A percentile compares a stretch with the other conserved stretches of the same genome.
phyloP scores from a whole-genome alignment of 2,888 invertebrate genomes.

The Tolmerus cingulatus region DNA sequence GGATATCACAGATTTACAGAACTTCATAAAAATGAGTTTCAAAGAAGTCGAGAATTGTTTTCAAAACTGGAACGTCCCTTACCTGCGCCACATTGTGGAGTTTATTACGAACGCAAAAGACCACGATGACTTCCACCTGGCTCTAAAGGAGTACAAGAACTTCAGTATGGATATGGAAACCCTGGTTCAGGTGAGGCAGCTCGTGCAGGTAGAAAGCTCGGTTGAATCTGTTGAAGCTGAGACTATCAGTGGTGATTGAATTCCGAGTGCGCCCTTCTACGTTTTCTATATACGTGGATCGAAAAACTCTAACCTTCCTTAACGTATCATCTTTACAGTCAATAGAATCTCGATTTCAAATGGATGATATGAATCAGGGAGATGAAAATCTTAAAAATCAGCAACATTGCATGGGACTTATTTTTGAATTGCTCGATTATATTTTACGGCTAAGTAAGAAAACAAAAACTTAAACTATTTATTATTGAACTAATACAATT shows the following conservation, averaged over 20 bases:
- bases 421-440: slow-evolving; percentile 53
- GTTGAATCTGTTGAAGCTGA: no score
- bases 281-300: background rate
- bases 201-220: background rate
- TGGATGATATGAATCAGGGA: background rate
- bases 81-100: slow-evolving; percentile 59
- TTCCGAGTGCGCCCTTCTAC: background rate
- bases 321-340: background rate
- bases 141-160: slow-evolving; percentile 56
- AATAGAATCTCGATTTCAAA: background rate
- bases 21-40: slow-evolving; percentile 58
- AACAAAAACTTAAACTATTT: slow-evolving; percentile 19
- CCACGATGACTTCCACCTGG: slow-evolving; percentile 52
- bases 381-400: slow-evolving; percentile 22
- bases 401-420: slow-evolving; percentile 17
- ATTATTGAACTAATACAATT: background rate
- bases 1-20: slow-evolving; percentile 56
- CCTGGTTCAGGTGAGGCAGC: slow-evolving; percentile 56
- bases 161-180: slow-evolving; percentile 58
- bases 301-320: background rate
- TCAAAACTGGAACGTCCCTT: slow-evolving; percentile 58
- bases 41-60: slow-evolving; percentile 57
- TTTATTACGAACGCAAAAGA: slow-evolving; percentile 57
- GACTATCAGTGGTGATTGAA: background rate
- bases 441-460: slow-evolving; percentile 54